Evolutionary conservation across 2,797 vertebrate species (phyloP).

Genomic region (Luscinia luscinia): DNA sequence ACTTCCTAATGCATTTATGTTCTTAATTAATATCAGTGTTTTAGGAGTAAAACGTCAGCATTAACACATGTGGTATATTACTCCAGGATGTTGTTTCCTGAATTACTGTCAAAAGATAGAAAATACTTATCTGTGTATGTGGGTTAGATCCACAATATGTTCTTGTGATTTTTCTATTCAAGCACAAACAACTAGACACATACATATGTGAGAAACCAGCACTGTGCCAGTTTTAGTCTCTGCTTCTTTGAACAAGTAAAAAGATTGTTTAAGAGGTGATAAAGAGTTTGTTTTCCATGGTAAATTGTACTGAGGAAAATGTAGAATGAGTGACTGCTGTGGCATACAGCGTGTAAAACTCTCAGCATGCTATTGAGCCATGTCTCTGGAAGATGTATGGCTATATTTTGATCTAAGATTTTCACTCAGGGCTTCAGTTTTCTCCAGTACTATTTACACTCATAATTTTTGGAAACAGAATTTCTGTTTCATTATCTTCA

Average conservation of each 20-base stretch:
- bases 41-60: rapidly evolving
- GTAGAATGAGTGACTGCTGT: not conserved
- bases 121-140: not conserved
- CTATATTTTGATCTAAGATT: not conserved
- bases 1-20: not conserved
- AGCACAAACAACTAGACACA: not conserved
- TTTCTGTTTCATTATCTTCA: not conserved
- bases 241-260: not conserved
- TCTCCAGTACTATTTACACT: not conserved
- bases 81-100: not conserved
- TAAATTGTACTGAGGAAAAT: not conserved
- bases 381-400: not conserved
- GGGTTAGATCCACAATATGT: not conserved
- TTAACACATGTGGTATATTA: not conserved
- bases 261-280: not conserved
- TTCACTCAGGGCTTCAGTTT: not conserved
- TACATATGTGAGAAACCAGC: not conserved
- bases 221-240: not conserved
- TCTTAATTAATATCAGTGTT: not conserved
- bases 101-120: not conserved
- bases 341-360: not conserved
- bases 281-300: not conserved
- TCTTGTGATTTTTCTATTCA: not conserved
- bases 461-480: not conserved
- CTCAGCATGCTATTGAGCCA: not conserved